Evolutionary conservation across 2,888 invertebrate species (phyloP).

Genomic region (Yponomeuta sedellus): DNA sequence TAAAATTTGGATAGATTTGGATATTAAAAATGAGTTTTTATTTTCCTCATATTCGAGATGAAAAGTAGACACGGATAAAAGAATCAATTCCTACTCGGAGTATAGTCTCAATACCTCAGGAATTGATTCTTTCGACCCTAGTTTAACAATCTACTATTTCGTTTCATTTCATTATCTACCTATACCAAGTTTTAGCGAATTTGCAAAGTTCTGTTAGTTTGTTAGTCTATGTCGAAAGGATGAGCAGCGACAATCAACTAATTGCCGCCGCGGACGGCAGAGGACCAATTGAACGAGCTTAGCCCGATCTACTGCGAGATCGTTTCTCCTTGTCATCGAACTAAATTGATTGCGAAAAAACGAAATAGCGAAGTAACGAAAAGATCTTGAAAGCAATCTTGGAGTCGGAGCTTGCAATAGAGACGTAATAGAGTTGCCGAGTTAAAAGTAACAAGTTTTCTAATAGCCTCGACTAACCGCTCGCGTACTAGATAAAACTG

Average conservation of each 20-base stretch:
- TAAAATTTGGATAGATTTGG: too few species aligned
- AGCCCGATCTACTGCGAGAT: background rate
- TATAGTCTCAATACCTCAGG: too few species aligned
- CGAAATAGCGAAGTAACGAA: background rate
- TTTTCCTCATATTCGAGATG: too few species aligned
- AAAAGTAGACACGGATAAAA: too few species aligned
- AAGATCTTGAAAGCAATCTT: background rate
- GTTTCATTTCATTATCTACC: too few species aligned
- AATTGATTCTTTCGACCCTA: too few species aligned
- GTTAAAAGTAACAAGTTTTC: background rate
- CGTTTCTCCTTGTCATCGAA: background rate
- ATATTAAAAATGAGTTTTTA: too few species aligned
- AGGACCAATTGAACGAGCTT: background rate
- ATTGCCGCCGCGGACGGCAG: background rate
- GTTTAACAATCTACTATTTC: too few species aligned
- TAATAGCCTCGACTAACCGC: background rate
- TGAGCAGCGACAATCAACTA: background rate
- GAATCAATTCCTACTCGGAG: too few species aligned
- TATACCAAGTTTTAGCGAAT: background rate
- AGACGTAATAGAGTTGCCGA: slow-evolving; percentile 1
- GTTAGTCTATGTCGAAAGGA: background rate
- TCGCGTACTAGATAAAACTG: background rate
- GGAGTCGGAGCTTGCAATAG: background rate
- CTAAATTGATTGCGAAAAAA: background rate
- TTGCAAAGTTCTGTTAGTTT: background rate